Percentiles rank a stretch among this genome's conserved stretches.
These are phyloP conservation scores for Dermolepida albohirtum DNA, from an alignment of 2,888 invertebrate species.

Conservation along the genomic window DNA sequence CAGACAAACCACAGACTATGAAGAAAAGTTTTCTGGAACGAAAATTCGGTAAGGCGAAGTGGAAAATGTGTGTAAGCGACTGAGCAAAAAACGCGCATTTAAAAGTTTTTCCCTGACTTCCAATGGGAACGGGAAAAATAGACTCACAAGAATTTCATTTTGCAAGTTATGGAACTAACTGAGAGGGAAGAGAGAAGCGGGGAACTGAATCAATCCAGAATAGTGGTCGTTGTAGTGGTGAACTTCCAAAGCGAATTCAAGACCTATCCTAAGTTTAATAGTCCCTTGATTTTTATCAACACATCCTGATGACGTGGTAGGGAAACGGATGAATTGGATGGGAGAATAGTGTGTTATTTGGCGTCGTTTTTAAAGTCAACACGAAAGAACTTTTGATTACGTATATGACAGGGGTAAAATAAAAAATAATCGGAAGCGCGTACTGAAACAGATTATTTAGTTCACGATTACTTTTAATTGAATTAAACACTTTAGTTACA, in stretches of 20 bases:
- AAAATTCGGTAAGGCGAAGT: slow-evolving; percentile 19
- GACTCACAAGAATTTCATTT: slow-evolving; percentile 37
- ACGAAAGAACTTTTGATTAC: slow-evolving; percentile 26
- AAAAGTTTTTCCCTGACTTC: slow-evolving; percentile 10
- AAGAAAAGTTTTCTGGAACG: slow-evolving; percentile 8
- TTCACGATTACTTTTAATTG: no score
- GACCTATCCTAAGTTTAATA: slow-evolving; percentile 43
- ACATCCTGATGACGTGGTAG: slow-evolving; percentile 15
- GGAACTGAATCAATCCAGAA: background rate
- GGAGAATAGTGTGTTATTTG: slow-evolving; percentile 4
- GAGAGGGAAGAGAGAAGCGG: slow-evolving; percentile 10
- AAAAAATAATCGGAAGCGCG: background rate
- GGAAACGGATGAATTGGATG: background rate
- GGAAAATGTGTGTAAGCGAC: slow-evolving; percentile 25
- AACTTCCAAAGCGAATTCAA: slow-evolving; percentile 31
- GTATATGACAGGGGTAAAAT: background rate
- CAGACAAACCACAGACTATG: background rate
- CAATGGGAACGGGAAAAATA: background rate
- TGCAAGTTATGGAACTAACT: slow-evolving; percentile 29
- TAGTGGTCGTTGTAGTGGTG: slow-evolving; percentile 1
- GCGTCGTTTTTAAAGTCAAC: slow-evolving; percentile 16
- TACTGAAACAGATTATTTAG: no score
- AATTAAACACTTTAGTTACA: no score
- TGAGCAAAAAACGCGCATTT: slow-evolving; percentile 22
- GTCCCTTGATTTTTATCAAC: slow-evolving; percentile 42